phyloP scores from a whole-genome alignment of 2,113 vertebrate genomes.

The Fukomys damarensis region DNA sequence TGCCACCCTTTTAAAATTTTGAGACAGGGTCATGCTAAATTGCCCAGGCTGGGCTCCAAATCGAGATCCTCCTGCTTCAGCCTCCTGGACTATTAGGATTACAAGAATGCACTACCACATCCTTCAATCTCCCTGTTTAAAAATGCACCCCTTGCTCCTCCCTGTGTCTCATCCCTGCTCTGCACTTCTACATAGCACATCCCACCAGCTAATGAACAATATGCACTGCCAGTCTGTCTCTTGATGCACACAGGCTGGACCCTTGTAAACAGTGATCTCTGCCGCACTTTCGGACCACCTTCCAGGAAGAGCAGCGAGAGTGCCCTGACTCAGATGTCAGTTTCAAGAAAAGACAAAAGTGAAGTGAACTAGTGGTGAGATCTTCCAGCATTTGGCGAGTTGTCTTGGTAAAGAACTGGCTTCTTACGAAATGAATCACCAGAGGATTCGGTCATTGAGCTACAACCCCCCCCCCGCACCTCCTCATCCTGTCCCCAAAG shows the following conservation, averaged over 20 bases:
- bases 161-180: not conserved
- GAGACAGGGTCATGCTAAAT: not conserved
- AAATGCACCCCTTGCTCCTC: not conserved
- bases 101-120: not conserved
- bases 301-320: conserved; percentile 33
- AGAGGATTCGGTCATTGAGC: not conserved
- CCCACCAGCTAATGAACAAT: not conserved
- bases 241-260: not conserved
- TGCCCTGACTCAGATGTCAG: not conserved
- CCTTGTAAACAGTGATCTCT: not conserved
- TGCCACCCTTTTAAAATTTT: not conserved
- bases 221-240: not conserved
- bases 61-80: not conserved
- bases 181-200: not conserved
- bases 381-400: conserved; percentile 28
- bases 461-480: not conserved
- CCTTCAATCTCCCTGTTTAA: not conserved
- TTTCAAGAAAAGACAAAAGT: conserved; percentile 41
- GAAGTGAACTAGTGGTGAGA: not conserved
- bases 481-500: not conserved
- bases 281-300: not conserved
- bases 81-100: not conserved
- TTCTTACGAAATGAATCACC: conserved; percentile 69
- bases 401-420: not conserved
- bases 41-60: not conserved